phyloP scores from a whole-genome alignment of 1,140 invertebrate species.

The Macrocentrus cingulum region DNA sequence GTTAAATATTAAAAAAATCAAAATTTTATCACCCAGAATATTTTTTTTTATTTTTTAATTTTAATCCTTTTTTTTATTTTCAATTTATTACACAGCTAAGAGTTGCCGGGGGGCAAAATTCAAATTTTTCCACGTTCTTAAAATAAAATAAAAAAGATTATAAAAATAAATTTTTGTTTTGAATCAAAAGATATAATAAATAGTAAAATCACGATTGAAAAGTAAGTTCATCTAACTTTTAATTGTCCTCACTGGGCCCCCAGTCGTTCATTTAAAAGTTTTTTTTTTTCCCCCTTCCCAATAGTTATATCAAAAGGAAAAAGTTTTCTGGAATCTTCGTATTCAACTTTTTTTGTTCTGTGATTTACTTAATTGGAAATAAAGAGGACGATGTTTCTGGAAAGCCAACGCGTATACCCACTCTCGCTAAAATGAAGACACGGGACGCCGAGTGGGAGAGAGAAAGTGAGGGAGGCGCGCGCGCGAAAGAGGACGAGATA shows the following conservation, averaged over 20 bases:
- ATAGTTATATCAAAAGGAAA: too few relatives aligned
- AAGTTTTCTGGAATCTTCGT: neutral
- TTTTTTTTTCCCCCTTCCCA: neutral
- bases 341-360: neutral
- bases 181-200: too few relatives aligned
- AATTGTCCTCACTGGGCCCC: neutral
- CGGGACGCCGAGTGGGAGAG: neutral
- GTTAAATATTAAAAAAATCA: too few relatives aligned
- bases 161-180: too few relatives aligned
- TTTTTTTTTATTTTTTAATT: too few relatives aligned
- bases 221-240: neutral
- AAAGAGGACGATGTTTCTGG: constrained; percentile 13
- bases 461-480: constrained; percentile 12
- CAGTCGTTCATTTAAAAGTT: neutral
- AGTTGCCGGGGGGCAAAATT: too few relatives aligned
- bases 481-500: neutral
- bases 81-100: too few relatives aligned
- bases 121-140: too few relatives aligned
- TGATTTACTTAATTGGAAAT: constrained; percentile 7
- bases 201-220: too few relatives aligned
- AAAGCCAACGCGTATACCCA: neutral
- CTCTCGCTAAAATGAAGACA: neutral
- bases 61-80: too few relatives aligned
- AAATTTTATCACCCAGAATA: too few relatives aligned
- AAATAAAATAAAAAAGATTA: too few relatives aligned